phyloP scores from a whole-genome alignment of 2,888 invertebrate genomes.

The Sclerodermus sp. region DNA sequence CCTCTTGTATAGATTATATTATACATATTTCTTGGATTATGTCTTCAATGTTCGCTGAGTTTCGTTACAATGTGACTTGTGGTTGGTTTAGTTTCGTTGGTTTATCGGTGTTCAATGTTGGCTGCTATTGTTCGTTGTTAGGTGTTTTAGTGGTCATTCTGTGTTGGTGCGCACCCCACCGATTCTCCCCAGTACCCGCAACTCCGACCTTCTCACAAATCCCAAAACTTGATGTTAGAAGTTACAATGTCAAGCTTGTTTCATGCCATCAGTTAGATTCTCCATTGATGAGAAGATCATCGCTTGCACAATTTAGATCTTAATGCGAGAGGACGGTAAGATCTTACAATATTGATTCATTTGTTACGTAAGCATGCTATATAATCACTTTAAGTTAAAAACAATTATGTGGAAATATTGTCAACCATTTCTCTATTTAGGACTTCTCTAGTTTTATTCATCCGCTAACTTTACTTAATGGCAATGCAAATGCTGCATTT shows the following conservation, averaged over 20 bases:
- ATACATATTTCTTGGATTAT: conserved; percentile 40
- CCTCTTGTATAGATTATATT: conserved; percentile 24
- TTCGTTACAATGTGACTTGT: conserved; percentile 53
- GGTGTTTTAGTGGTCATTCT: conserved; percentile 56
- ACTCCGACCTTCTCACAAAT: conserved; percentile 24
- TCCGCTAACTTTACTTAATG: too few relatives aligned
- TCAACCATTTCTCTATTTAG: too few relatives aligned
- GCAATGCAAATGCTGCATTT: too few relatives aligned
- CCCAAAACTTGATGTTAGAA: conserved; percentile 45
- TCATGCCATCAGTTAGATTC: background rate
- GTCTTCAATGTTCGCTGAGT: conserved; percentile 51
- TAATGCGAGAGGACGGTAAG: conserved; percentile 26
- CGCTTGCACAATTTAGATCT: background rate
- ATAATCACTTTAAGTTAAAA: too few relatives aligned
- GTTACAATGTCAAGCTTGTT: conserved; percentile 23
- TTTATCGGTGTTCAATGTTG: conserved; percentile 56
- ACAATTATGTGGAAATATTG: too few relatives aligned
- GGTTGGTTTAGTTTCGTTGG: conserved; percentile 54
- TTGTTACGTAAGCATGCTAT: too few relatives aligned
- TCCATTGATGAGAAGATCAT: background rate
- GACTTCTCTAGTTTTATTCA: too few relatives aligned
- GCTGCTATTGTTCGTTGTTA: conserved; percentile 56
- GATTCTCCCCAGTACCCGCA: conserved; percentile 39
- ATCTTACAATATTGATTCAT: conserved; percentile 4
- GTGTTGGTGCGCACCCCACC: conserved; percentile 47